phyloP scores from a whole-genome alignment of 2,888 invertebrate species.

The Omphaloscelis lunosa region DNA sequence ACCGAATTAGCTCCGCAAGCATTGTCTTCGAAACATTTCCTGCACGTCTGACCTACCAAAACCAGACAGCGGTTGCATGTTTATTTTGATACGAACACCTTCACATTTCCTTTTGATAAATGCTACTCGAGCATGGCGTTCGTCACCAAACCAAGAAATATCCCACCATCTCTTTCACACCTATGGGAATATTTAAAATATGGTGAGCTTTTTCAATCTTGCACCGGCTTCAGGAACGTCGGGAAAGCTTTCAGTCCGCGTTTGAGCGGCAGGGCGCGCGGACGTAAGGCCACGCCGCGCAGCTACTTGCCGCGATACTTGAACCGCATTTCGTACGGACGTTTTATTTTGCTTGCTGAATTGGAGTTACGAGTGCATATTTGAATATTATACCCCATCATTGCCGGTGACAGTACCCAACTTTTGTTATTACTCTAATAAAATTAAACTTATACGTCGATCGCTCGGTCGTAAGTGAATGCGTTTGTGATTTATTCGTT shows the following conservation, averaged over 20 bases:
- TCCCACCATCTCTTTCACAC: constrained; percentile 76
- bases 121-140: constrained; percentile 72
- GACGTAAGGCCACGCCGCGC: constrained; percentile 76
- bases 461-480: constrained; percentile 74
- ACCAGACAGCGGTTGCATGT: constrained; percentile 80
- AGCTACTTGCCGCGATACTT: constrained; percentile 76
- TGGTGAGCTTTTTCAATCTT: constrained; percentile 78
- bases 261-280: constrained; percentile 83
- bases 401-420: constrained; percentile 47
- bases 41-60: constrained; percentile 66
- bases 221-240: constrained; percentile 76
- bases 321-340: constrained; percentile 70
- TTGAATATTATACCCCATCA: constrained; percentile 55
- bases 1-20: constrained; percentile 50
- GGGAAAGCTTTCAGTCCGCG: constrained; percentile 86
- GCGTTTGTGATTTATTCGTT: constrained; percentile 76
- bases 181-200: constrained; percentile 72
- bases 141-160: constrained; percentile 62
- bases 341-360: constrained; percentile 74
- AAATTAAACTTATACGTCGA: constrained; percentile 48
- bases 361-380: constrained; percentile 60
- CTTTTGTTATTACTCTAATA: constrained; percentile 52
- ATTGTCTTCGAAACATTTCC: constrained; percentile 62
- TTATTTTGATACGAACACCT: constrained; percentile 87
- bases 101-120: constrained; percentile 82